These are phyloP conservation scores for Halictus quadricinctus DNA, from an alignment of 2,888 invertebrate genomes.

Conservation along the genomic window DNA sequence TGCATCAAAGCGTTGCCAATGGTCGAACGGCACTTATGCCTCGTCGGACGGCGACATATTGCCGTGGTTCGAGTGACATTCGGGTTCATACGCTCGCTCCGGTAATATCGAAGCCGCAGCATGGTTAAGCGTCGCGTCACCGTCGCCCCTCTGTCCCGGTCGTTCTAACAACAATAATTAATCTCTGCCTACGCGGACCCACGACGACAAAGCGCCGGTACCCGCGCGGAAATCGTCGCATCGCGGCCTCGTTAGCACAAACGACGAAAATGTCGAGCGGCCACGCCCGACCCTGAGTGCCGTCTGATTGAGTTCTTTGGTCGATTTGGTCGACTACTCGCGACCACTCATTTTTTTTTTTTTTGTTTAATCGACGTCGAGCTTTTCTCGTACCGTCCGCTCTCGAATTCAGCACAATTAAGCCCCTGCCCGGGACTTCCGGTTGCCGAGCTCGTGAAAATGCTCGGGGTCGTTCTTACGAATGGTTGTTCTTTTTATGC, in stretches of 20 bases:
- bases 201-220: not conserved
- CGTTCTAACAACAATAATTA: slow-evolving; percentile 41
- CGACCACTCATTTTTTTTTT: not conserved
- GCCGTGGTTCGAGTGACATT: slow-evolving; percentile 46
- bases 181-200: slow-evolving; percentile 1
- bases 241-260: slow-evolving; percentile 5
- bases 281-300: slow-evolving; percentile 7
- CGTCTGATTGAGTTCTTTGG: not conserved
- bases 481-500: not conserved
- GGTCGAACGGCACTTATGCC: slow-evolving; percentile 43
- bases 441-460: not conserved
- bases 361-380: not conserved
- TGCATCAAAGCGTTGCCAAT: slow-evolving; percentile 56
- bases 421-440: not conserved
- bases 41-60: slow-evolving; percentile 42
- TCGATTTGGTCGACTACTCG: not conserved
- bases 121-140: slow-evolving; percentile 32
- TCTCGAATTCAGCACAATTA: not conserved
- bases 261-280: slow-evolving; percentile 19
- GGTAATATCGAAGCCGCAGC: slow-evolving; percentile 43
- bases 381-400: not conserved
- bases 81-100: slow-evolving; percentile 48
- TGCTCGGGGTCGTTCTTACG: not conserved
- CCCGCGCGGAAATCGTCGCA: slow-evolving; percentile 4
- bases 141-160: not conserved